phyloP scores from a whole-genome alignment of 2,888 invertebrate genomes.

The Acholoe squamosa region DNA sequence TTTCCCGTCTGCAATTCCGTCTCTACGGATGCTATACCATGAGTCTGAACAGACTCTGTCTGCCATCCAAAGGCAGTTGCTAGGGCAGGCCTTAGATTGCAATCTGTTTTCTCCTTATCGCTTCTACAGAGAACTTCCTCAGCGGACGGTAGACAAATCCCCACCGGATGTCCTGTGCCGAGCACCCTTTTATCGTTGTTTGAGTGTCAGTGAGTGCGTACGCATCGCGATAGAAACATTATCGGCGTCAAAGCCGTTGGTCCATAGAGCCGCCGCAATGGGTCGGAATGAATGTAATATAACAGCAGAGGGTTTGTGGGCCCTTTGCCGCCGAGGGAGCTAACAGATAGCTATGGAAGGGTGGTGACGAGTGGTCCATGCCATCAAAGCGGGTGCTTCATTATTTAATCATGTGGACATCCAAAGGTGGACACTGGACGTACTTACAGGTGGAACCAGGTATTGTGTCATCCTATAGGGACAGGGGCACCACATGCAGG shows the following conservation, averaged over 20 bases:
- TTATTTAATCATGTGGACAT: conserved; percentile 36
- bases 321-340: not conserved
- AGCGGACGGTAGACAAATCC: conserved; percentile 30
- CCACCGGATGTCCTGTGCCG: not conserved
- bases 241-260: conserved; percentile 18
- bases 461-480: not conserved
- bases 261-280: not conserved
- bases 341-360: not conserved
- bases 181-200: conserved; percentile 37
- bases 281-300: not conserved
- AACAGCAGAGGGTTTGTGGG: not conserved
- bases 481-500: not conserved
- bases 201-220: conserved; percentile 45
- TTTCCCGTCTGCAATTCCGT: not conserved
- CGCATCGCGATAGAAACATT: conserved; percentile 54
- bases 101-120: conserved; percentile 32
- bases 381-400: not conserved
- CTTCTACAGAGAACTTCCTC: not conserved
- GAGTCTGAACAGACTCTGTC: not conserved
- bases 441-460: not conserved
- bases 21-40: not conserved
- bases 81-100: conserved; percentile 20
- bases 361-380: not conserved
- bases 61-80: not conserved
- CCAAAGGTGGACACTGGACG: not conserved